These are phyloP conservation scores for Apodemia mormo DNA, from an alignment of 2,888 invertebrate species.

Conservation along the genomic window DNA sequence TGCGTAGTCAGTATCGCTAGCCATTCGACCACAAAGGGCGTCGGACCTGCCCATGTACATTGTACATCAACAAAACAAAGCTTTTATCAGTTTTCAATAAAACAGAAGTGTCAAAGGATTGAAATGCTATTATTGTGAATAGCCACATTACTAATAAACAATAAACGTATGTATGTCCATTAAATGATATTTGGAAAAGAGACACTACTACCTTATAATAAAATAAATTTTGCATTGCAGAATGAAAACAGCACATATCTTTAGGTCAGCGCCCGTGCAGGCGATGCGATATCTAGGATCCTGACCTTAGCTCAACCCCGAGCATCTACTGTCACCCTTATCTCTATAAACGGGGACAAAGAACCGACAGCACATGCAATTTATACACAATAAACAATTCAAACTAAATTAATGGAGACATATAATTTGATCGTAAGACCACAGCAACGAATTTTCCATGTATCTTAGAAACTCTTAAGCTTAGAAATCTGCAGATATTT, in stretches of 20 bases:
- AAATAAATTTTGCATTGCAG: slow-evolving; percentile 5
- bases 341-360: slow-evolving; percentile 73
- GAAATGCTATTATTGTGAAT: slow-evolving; percentile 30
- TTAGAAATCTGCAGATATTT: too few relatives aligned
- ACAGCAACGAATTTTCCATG: neutral
- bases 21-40: neutral
- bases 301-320: slow-evolving; percentile 69
- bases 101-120: slow-evolving; percentile 43
- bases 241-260: slow-evolving; percentile 25
- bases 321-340: slow-evolving; percentile 60
- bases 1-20: too few relatives aligned
- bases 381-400: slow-evolving; percentile 34
- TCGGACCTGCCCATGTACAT: neutral
- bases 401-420: slow-evolving; percentile 1
- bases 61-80: slow-evolving; percentile 8
- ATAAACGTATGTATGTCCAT: neutral
- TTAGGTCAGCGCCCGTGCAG: slow-evolving; percentile 60
- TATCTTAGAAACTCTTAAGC: neutral
- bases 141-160: neutral
- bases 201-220: neutral
- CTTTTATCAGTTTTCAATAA: slow-evolving; percentile 31
- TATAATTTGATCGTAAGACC: neutral
- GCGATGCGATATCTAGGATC: slow-evolving; percentile 60
- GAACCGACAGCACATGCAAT: slow-evolving; percentile 52
- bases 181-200: neutral